Conservation (phyloP, 2,113 vertebrate genomes). For the Micronisus gabar region DNA sequence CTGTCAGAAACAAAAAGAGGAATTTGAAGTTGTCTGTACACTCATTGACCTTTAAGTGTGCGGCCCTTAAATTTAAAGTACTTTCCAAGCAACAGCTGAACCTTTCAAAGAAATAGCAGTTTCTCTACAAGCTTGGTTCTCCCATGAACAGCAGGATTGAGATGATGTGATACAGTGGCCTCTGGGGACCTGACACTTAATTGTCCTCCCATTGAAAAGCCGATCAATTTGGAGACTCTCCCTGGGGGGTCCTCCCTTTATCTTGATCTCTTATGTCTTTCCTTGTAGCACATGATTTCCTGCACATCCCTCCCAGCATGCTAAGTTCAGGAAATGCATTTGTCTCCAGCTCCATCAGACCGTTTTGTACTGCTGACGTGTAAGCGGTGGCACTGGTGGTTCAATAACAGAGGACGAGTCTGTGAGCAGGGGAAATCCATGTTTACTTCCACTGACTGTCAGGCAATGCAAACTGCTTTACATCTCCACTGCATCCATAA, state of each 20-base stretch:
- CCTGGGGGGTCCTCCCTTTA: background rate
- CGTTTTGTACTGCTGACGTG: background rate
- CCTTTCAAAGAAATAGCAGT: background rate
- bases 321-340: background rate
- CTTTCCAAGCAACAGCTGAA: background rate
- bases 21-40: background rate
- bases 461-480: background rate
- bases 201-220: background rate
- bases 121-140: background rate
- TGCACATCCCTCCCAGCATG: background rate
- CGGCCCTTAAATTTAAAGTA: background rate
- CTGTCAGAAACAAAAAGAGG: background rate
- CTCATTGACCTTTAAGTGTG: background rate
- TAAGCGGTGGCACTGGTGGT: background rate
- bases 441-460: background rate
- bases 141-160: background rate
- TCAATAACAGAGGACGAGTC: accelerated
- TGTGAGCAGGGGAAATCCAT: background rate
- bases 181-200: background rate
- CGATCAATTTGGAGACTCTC: background rate
- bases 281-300: background rate
- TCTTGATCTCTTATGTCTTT: background rate
- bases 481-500: background rate
- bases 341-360: background rate
- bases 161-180: background rate